Evolutionary conservation across 64 coral and sea anemone genomes (phyloP).

Genomic region (Stylophora pistillata): DNA sequence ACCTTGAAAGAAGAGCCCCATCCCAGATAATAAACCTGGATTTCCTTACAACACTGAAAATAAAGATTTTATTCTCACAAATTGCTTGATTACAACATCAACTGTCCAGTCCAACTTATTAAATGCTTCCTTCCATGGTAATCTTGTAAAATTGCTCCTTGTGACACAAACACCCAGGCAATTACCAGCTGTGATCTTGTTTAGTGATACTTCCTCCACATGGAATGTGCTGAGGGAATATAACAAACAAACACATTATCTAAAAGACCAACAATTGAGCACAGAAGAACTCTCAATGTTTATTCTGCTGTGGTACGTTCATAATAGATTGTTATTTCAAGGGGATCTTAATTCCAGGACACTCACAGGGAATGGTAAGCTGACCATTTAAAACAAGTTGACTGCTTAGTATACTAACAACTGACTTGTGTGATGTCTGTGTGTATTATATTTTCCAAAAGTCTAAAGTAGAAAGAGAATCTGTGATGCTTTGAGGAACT

Average conservation of each 20-base stretch:
- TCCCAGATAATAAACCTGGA: not conserved
- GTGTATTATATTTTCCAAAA: too few species aligned
- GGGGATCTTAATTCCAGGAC: too few species aligned
- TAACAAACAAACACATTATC: not conserved
- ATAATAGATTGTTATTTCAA: not conserved
- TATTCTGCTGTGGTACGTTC: not conserved
- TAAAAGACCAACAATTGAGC: not conserved
- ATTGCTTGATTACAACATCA: constrained; percentile 8
- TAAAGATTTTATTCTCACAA: constrained; percentile 34
- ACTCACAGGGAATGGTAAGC: too few species aligned
- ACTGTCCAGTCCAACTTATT: not conserved
- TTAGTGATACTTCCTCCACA: constrained; percentile 41
- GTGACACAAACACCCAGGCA: not conserved
- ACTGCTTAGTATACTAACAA: too few species aligned
- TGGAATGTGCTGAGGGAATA: constrained; percentile 6
- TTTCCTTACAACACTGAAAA: not conserved
- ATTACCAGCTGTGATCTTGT: not conserved
- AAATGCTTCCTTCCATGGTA: not conserved
- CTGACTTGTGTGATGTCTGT: too few species aligned
- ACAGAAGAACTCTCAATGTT: not conserved
- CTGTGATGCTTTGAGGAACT: too few species aligned
- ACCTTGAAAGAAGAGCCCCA: too few species aligned
- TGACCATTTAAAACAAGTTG: too few species aligned
- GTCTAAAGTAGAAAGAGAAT: too few species aligned
- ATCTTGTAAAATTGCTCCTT: not conserved